Conservation (phyloP, 2,113 vertebrate genomes). For the Labeo catla region DNA sequence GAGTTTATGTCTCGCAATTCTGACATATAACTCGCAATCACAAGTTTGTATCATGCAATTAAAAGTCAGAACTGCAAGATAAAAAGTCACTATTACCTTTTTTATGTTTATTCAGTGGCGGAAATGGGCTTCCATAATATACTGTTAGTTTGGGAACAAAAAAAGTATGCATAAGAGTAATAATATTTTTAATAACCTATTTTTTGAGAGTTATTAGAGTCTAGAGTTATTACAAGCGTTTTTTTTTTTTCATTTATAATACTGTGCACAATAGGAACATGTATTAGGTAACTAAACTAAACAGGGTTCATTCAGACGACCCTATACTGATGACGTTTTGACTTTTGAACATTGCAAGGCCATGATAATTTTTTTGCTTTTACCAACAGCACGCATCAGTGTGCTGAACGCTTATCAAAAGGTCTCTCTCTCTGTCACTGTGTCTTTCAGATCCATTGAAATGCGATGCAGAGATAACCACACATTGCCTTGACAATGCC, state of each 20-base stretch:
- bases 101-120: too few relatives aligned
- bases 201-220: not conserved
- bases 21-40: too few relatives aligned
- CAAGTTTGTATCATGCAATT: too few relatives aligned
- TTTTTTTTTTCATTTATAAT: too few relatives aligned
- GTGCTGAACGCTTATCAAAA: not conserved
- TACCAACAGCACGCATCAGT: not conserved
- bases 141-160: too few relatives aligned
- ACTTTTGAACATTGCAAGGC: not conserved
- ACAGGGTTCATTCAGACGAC: not conserved
- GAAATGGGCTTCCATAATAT: not conserved
- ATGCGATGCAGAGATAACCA: slow-evolving; percentile 51
- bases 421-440: not conserved
- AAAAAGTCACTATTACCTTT: too few relatives aligned
- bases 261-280: not conserved
- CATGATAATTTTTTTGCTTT: not conserved
- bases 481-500: slow-evolving; percentile 55
- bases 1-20: too few relatives aligned
- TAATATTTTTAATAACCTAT: not conserved
- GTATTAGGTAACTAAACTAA: not conserved
- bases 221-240: too few relatives aligned
- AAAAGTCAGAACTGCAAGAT: too few relatives aligned
- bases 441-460: slow-evolving; percentile 46
- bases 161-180: not conserved
- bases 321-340: not conserved